Percentiles rank a stretch among this genome's conserved stretches.
Conservation (phyloP, 1,140 invertebrate species). For the Copidosoma floridanum region DNA sequence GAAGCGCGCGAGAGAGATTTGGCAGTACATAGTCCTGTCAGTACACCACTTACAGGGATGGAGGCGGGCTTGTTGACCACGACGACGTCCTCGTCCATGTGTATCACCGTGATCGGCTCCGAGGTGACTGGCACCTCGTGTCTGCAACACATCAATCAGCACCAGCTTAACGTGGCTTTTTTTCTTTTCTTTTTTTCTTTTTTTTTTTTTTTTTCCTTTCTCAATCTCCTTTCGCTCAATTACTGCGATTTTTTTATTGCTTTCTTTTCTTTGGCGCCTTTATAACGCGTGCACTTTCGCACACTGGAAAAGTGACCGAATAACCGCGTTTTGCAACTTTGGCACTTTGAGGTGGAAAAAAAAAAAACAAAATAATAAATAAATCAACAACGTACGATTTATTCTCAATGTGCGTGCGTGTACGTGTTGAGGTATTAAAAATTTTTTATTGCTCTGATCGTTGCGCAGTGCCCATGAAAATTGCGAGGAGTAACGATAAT, state of each 20-base stretch:
- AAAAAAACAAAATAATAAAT: not conserved
- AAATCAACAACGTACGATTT: not conserved
- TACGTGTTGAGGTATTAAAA: not conserved
- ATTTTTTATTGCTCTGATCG: too few species aligned
- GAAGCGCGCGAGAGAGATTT: constrained; percentile 22
- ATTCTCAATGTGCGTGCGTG: not conserved
- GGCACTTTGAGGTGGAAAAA: too few species aligned
- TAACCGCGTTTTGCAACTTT: too few species aligned
- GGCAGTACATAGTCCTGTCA: constrained; percentile 71
- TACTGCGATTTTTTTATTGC: too few species aligned
- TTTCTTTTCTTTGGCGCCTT: too few species aligned
- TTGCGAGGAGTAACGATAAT: too few species aligned
- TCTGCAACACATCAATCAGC: constrained; percentile 71
- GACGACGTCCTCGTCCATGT: constrained; percentile 96
- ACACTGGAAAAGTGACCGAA: too few species aligned
- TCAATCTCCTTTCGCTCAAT: too few species aligned
- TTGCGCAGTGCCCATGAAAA: too few species aligned
- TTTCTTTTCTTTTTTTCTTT: constrained; percentile 15
- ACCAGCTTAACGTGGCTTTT: constrained; percentile 59
- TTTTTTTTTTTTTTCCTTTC: constrained; percentile 10
- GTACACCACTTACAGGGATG: constrained; percentile 88
- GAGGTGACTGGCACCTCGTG: constrained; percentile 96
- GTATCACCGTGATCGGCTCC: constrained; percentile 90
- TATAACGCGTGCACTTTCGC: not conserved
- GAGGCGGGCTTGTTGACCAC: constrained; percentile 99